Evolutionary conservation across 2,888 invertebrate species (phyloP), one percentile per base, ranked within the genome.

Genomic region (Ophion ventricosus): DNA sequence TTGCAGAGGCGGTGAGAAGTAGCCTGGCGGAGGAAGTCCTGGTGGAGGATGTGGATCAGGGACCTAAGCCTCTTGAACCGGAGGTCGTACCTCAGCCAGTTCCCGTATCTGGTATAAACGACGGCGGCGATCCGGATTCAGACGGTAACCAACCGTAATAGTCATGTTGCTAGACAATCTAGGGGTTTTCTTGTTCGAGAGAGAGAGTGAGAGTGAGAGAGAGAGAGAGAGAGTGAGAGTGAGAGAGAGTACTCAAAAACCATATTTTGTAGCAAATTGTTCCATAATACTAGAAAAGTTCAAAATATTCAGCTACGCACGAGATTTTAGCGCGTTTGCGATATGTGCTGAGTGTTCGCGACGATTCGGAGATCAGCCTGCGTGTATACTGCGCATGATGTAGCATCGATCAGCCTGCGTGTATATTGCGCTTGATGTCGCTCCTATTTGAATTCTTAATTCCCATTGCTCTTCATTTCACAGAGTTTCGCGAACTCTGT

Each of bases 21-120:
- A 93, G 93, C 76, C 88, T 93, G 77, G 93, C 93, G 0, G 93
- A 93, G 87, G 93, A 93, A 88, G 93, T 92, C 5, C 90, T 93
- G n/a, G 93, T 92, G 1, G 93, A 93, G 80, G 92, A 93, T 63
- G 83, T 88, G 67, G 92, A 93, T 77, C 90, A 90, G 80, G 84
- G 88, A 20, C 89, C 89, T 29, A 92, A 91, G 67, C 92, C 92
- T 0, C 82, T 92, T 14, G 89, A 92, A 81, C 91, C 92, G 2
- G 92, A 93, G 87, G 83, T 92, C 66, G 87, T 92, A 56, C 91
- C 92, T 25, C 59, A 90, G 83, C 89, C 90, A 1, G 57, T 87
- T n/a, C 81, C 87, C 57, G 82, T 83, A 64, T 82, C 85, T 78
- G 75, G 82, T 63, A 82, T 86, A 75, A 86, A 84, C 57, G 90